phyloP scores from a whole-genome alignment of 2,888 invertebrate species.

The Antheraea assamensis region DNA sequence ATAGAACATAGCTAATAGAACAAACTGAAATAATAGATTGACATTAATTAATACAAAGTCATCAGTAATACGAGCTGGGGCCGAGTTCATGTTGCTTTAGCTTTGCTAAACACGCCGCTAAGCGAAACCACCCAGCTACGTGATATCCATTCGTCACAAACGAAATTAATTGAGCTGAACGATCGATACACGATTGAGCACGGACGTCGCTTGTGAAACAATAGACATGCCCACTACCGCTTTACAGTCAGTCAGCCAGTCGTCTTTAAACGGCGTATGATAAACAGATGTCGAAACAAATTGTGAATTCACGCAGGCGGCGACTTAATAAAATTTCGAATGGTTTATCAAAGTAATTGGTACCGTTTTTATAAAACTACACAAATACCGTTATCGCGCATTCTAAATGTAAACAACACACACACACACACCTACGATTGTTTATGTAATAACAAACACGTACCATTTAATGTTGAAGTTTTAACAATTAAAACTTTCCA shows the following conservation, averaged over 20 bases:
- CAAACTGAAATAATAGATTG: slow-evolving; percentile 6
- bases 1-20: not conserved
- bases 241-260: slow-evolving; percentile 38
- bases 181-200: slow-evolving; percentile 43
- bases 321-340: slow-evolving; percentile 16
- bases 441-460: slow-evolving; percentile 21
- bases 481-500: slow-evolving; percentile 26
- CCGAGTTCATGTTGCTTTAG: slow-evolving; percentile 8
- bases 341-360: not conserved
- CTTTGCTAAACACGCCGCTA: not conserved
- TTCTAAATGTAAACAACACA: not conserved
- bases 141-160: slow-evolving; percentile 12
- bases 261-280: slow-evolving; percentile 41
- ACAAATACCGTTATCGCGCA: not conserved
- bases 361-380: not conserved
- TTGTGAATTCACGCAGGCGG: slow-evolving; percentile 40
- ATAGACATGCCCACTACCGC: slow-evolving; percentile 42
- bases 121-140: slow-evolving; percentile 4
- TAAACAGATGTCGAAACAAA: slow-evolving; percentile 53
- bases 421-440: slow-evolving; percentile 6
- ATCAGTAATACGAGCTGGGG: slow-evolving; percentile 10
- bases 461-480: slow-evolving; percentile 16
- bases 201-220: slow-evolving; percentile 51
- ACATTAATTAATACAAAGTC: slow-evolving; percentile 9
- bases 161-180: slow-evolving; percentile 44